Base-by-base conservation (phyloP, 2,888 invertebrate species). In the Perithous albicinctus region DNA sequence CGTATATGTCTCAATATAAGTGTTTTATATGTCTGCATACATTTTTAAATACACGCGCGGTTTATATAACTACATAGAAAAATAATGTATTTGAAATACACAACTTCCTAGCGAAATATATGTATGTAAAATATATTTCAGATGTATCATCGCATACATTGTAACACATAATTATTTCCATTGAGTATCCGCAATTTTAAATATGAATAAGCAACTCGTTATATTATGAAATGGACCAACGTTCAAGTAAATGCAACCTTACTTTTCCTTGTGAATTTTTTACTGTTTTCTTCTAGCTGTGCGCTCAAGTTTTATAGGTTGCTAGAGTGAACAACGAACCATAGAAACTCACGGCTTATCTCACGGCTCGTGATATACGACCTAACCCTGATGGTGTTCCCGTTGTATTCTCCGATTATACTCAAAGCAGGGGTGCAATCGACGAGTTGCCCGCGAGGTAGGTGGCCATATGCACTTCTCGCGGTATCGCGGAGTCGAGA, bases 281-380 rank as follows among this genome's bases (percentile, higher is more conserved):
- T 29, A 23, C 15, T 15, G 41, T 73, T 51, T 63, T 63, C 23
- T n/a, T 10, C 41, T 12, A 23, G 23, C 20, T 35, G 35, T 41
- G 23, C 41, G 38, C n/a, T 41, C 26, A 73, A 67, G 66, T 78
- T 78, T 67, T 46, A 73, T 73, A 66, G 48, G 48, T 59, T 38
- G 59, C 43, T 67, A 18, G 69, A 43, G 54, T 43, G 69, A 26
- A 70, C 74, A 41, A 56, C 51, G 69, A 35, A 46, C 54, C 67
- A 29, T 35, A 15, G 69, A 74, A 61, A 79, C 51, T 67, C 61
- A 29, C 59, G 61, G 72, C 61, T 79, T 79, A 79, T 79, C 74
- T 79, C 69, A 38, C 69, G 61, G 51, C 67, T 74, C 74, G 74
- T 79, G 79, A 79, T 79, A 75, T 79, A 79, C 79, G 79, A 79